phyloP scores from a whole-genome alignment of 2,113 vertebrate species.

The Micromys minutus region DNA sequence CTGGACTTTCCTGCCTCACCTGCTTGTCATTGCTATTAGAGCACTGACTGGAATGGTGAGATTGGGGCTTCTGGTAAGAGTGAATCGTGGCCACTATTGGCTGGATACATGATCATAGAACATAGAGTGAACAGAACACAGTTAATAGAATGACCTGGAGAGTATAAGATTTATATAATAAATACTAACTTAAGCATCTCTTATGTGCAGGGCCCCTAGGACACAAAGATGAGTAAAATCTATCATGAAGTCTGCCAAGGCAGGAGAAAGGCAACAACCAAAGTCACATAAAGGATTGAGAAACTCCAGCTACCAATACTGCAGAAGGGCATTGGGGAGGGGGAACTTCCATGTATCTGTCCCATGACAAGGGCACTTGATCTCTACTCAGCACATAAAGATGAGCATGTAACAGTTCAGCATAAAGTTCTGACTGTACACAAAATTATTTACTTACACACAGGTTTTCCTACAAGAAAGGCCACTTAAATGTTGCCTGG shows the following conservation, averaged over 20 bases:
- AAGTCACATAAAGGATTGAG: not conserved
- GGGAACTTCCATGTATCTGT: not conserved
- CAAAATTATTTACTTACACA: not conserved
- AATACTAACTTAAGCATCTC: slow-evolving; percentile 19
- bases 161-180: not conserved
- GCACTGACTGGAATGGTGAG: not conserved
- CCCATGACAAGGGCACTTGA: not conserved
- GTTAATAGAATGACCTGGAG: not conserved
- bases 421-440: not conserved
- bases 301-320: not conserved
- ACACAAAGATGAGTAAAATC: not conserved
- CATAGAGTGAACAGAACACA: not conserved
- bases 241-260: not conserved
- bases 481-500: not conserved
- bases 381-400: not conserved
- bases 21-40: not conserved
- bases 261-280: not conserved
- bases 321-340: not conserved
- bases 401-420: not conserved
- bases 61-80: not conserved
- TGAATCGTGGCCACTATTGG: slow-evolving; percentile 11
- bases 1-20: not conserved
- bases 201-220: not conserved
- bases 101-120: not conserved
- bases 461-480: slow-evolving; percentile 51